These are phyloP conservation scores for Drosophila prosaltans DNA, from an alignment of 1,140 invertebrate species.

Conservation along the genomic window DNA sequence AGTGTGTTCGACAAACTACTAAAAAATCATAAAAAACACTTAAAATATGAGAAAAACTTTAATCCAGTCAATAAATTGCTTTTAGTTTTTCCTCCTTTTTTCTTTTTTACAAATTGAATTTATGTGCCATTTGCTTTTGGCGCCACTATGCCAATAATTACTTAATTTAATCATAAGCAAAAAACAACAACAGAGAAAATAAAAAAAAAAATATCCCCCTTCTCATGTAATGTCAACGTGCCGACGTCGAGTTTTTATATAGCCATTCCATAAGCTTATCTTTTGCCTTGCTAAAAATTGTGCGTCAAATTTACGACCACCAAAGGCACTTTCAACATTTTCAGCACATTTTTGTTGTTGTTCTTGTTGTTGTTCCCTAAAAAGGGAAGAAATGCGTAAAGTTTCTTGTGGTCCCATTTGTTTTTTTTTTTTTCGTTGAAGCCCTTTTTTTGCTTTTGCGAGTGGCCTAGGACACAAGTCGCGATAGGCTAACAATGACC, in stretches of 20 bases:
- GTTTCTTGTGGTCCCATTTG: slow-evolving; percentile 46
- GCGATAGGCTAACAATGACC: slow-evolving; percentile 56
- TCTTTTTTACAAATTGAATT: slow-evolving; percentile 51
- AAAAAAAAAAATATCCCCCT: slow-evolving; percentile 27
- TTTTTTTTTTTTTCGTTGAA: slow-evolving; percentile 35
- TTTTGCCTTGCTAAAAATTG: slow-evolving; percentile 38
- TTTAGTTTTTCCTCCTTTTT: slow-evolving; percentile 28
- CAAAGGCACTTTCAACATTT: slow-evolving; percentile 70
- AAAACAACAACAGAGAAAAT: slow-evolving; percentile 38
- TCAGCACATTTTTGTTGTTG: slow-evolving; percentile 49
- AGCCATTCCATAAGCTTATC: slow-evolving; percentile 71
- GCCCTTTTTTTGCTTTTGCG: slow-evolving; percentile 36
- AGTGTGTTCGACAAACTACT: slow-evolving; percentile 51
- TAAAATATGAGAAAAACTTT: slow-evolving; percentile 34
- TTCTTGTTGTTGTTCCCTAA: slow-evolving; percentile 16
- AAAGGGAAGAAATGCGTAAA: slow-evolving; percentile 54
- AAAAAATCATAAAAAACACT: slow-evolving; percentile 31
- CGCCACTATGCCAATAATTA: slow-evolving; percentile 72
- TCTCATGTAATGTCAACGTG: slow-evolving; percentile 38
- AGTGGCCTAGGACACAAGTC: slow-evolving; percentile 52
- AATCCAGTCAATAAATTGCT: slow-evolving; percentile 52
- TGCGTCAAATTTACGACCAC: slow-evolving; percentile 73
- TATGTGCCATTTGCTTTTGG: slow-evolving; percentile 49
- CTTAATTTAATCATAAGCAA: slow-evolving; percentile 76
- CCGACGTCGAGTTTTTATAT: slow-evolving; percentile 62